A percentile compares a stretch with the other conserved stretches of the same genome.
Conservation (phyloP, 2,113 vertebrate genomes). For the Suricata suricatta region DNA sequence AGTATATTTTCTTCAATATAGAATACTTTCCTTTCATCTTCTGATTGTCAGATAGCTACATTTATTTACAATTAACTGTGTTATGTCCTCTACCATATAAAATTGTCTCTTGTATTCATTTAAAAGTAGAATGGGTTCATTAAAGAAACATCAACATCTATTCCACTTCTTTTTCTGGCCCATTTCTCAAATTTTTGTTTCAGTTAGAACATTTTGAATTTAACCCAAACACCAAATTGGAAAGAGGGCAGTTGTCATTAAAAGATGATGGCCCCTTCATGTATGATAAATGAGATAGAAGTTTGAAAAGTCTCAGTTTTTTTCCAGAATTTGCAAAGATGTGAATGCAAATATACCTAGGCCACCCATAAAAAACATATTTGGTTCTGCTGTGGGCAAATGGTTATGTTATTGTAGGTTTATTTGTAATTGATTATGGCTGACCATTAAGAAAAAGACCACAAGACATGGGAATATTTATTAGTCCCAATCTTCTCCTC, state of each 20-base stretch:
- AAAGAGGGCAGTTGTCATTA: background rate
- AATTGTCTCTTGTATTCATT: slow-evolving; percentile 7
- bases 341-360: background rate
- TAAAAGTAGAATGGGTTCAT: background rate
- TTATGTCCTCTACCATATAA: background rate
- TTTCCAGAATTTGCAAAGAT: background rate
- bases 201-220: background rate
- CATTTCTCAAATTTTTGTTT: background rate
- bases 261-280: background rate
- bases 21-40: background rate
- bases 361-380: background rate
- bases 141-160: background rate
- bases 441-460: background rate
- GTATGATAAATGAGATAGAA: background rate
- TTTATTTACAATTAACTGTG: background rate
- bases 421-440: background rate
- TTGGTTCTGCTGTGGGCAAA: background rate
- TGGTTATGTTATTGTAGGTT: background rate
- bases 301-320: background rate
- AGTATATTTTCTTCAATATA: background rate
- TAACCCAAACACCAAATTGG: background rate
- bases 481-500: background rate
- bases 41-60: background rate
- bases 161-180: background rate
- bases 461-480: background rate